Evolutionary conservation across 1,140 invertebrate genomes (phyloP), one percentile per base, ranked within the genome.

Genomic region (Pseudoatta argentina): DNA sequence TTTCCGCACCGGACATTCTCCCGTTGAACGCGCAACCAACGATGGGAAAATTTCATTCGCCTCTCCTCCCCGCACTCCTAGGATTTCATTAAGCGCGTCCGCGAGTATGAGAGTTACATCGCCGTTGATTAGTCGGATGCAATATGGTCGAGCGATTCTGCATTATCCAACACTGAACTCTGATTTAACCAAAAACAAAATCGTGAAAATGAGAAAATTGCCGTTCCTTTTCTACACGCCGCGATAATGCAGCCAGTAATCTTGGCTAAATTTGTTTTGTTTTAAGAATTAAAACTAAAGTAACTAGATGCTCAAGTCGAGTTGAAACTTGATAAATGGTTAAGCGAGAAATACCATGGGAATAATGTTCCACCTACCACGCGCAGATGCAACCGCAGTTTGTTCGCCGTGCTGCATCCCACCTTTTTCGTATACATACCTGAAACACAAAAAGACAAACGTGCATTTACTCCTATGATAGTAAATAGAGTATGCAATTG

Each of bases 51-150:
- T 78, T 73, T 77, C 61, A 72, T 85, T 67, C 55, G 30, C 4
- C 18, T n/a, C 18, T n/a, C 18, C 55, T 64, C 34, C 44, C 51
- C 85, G 64, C 55, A 16, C 30, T 44, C 55, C 5, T 24, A 51
- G 73, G 76, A 89, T 89, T 85, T 89, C 79, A 87, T 89, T 89
- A 89, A 87, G 27, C 59, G 44, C 34, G 24, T 44, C 75, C 57
- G 53, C 55, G 82, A 76, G 66, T 76, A 89, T 63, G 85, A 88
- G 77, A 87, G 76, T 89, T 88, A 85, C 87, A 85, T 81, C 71
- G 85, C 12, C 69, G 88, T 85, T 88, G 86, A 86, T 91, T 91
- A 81, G 78, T 76, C 66, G 76, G 72, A 69, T n/a, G 51, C 51
- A 18, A 34, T 79, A 48, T 10, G 21, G 61, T 7, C 64, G 48